Percentiles rank a stretch among this genome's conserved stretches.
phyloP scores from a whole-genome alignment of 2,888 invertebrate genomes.

The Drosophila siamana region DNA sequence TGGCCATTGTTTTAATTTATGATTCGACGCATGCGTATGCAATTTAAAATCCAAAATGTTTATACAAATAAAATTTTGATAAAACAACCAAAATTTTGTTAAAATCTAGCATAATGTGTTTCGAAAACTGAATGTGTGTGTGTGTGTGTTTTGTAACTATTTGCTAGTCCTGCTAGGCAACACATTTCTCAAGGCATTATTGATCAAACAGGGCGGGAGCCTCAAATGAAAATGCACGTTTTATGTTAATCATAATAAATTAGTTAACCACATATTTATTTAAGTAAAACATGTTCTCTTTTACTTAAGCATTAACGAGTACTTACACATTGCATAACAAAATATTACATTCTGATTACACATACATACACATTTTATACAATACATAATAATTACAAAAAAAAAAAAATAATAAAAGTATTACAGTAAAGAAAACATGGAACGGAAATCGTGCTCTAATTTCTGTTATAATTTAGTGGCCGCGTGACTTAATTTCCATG shows the following conservation, averaged over 20 bases:
- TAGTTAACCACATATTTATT: constrained; percentile 72
- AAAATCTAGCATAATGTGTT: constrained; percentile 23
- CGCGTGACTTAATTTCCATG: constrained; percentile 32
- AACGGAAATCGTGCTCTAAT: constrained; percentile 57
- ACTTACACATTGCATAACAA: constrained; percentile 79
- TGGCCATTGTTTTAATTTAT: constrained; percentile 86
- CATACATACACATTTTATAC: constrained; percentile 44
- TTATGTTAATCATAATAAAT: constrained; percentile 48
- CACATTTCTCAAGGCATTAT: constrained; percentile 46
- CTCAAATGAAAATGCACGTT: constrained; percentile 5
- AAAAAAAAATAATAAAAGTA: constrained; percentile 26
- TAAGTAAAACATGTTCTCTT: constrained; percentile 40
- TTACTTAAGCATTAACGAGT: constrained; percentile 58
- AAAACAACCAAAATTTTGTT: constrained; percentile 25
- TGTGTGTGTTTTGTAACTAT: constrained; percentile 8
- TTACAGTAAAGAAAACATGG: constrained; percentile 35
- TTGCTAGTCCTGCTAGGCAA: constrained; percentile 1
- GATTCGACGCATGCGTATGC: constrained; percentile 16
- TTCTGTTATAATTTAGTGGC: constrained; percentile 15
- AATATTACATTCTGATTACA: constrained; percentile 67
- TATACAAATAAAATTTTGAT: constrained; percentile 23
- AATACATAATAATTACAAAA: constrained; percentile 60
- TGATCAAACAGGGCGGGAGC: constrained; percentile 69
- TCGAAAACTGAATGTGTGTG: constrained; percentile 2
- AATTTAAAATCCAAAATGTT: constrained; percentile 17